A percentile compares a stretch with the other conserved stretches of the same genome.
Conservation (phyloP, 35 echinoderm and acorn worm species). For the Anneissia japonica region DNA sequence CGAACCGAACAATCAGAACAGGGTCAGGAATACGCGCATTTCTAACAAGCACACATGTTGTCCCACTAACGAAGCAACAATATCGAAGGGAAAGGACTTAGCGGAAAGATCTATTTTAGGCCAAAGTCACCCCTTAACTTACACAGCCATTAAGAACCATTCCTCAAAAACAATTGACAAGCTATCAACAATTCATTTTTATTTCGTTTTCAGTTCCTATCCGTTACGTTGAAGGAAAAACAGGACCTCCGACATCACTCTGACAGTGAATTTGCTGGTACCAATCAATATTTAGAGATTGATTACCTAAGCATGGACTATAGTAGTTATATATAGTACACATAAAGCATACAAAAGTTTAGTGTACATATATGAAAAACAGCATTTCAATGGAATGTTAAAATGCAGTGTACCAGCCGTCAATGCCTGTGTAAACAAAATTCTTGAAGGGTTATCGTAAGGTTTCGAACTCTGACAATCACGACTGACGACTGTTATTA, state of each 20-base stretch:
- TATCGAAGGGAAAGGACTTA: too few relatives aligned
- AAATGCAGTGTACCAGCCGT: too few relatives aligned
- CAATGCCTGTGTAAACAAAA: too few relatives aligned
- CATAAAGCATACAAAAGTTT: background rate
- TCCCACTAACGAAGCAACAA: too few relatives aligned
- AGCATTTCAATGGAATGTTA: background rate
- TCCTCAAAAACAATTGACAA: conserved; percentile 5
- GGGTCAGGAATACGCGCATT: too few relatives aligned
- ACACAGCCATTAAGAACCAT: background rate
- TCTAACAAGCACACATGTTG: too few relatives aligned
- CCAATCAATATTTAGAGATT: background rate
- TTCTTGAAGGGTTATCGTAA: too few relatives aligned
- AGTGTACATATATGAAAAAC: background rate
- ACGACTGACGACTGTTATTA: too few relatives aligned
- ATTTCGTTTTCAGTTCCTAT: conserved; percentile 26
- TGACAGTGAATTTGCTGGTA: background rate
- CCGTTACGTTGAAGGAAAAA: conserved; percentile 39
- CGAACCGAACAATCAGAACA: too few relatives aligned
- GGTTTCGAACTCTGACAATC: too few relatives aligned
- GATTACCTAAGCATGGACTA: background rate
- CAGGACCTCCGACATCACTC: conserved; percentile 32
- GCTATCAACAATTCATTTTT: background rate
- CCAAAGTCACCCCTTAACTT: background rate
- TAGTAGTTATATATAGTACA: conserved; percentile 33
- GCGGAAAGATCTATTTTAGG: too few relatives aligned